Percentiles rank a stretch among this genome's conserved stretches.
Evolutionary conservation across 2,113 vertebrate genomes (phyloP).

Genomic region (Dolichallabes microphthalmus): DNA sequence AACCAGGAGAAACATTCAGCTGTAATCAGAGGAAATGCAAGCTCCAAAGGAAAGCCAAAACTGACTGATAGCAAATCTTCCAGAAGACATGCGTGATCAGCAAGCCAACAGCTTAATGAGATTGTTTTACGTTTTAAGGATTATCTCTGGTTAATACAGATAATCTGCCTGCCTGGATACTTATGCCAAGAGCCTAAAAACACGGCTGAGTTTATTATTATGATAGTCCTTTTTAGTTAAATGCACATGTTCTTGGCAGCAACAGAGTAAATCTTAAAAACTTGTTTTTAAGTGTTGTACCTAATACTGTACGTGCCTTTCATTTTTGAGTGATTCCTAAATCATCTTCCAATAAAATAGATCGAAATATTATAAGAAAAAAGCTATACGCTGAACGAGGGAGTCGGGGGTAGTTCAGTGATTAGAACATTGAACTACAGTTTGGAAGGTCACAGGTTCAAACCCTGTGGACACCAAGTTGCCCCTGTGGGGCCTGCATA

Average conservation of each 20-base stretch:
- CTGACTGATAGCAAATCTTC: slow-evolving; percentile 37
- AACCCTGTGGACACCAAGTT: too few species aligned
- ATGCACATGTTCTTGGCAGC: slow-evolving; percentile 19
- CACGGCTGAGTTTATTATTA: slow-evolving; percentile 19
- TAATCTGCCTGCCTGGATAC: slow-evolving; percentile 50
- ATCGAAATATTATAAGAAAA: not conserved
- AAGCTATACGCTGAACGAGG: not conserved
- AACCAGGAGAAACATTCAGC: not conserved
- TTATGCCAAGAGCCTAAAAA: slow-evolving; percentile 32
- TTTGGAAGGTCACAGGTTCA: too few species aligned
- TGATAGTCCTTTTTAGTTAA: not conserved
- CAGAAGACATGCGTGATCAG: slow-evolving; percentile 59
- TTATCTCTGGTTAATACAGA: slow-evolving; percentile 55
- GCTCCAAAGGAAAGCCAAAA: slow-evolving; percentile 27
- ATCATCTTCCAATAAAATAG: not conserved
- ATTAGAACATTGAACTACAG: too few species aligned
- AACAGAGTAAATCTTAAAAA: slow-evolving; percentile 20
- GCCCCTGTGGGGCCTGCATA: too few species aligned
- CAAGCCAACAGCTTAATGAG: slow-evolving; percentile 54
- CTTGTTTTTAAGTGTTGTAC: not conserved
- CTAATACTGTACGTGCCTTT: not conserved
- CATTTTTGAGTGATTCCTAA: not conserved
- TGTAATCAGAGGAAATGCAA: slow-evolving; percentile 1
- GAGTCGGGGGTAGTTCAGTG: too few species aligned
- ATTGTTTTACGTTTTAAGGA: slow-evolving; percentile 57